phyloP scores from a whole-genome alignment of 2,888 invertebrate genomes.

The Drosophila nr. perissopoda region DNA sequence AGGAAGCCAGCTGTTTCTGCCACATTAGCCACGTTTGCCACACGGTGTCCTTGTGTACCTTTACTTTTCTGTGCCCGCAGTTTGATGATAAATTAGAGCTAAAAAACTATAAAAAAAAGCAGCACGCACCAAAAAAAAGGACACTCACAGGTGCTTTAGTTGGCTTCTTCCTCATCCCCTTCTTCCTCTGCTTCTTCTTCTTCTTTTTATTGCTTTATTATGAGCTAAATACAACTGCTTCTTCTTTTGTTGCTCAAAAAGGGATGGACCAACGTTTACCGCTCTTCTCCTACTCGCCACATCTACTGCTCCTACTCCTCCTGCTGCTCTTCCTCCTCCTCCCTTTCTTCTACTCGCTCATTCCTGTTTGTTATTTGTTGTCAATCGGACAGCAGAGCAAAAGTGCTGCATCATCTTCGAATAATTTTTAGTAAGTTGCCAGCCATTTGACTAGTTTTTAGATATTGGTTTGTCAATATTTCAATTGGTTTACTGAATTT shows the following conservation, averaged over 20 bases:
- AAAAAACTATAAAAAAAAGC: slow-evolving; percentile 32
- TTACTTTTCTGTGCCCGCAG: slow-evolving; percentile 61
- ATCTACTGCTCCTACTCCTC: background rate
- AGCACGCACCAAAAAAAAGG: slow-evolving; percentile 23
- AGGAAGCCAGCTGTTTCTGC: slow-evolving; percentile 76
- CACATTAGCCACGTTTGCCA: slow-evolving; percentile 31
- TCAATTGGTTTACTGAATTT: background rate
- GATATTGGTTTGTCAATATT: background rate
- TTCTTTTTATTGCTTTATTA: slow-evolving; percentile 77
- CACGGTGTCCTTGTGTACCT: slow-evolving; percentile 37
- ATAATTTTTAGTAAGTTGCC: slow-evolving; percentile 3
- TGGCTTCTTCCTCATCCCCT: slow-evolving; percentile 57
- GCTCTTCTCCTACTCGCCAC: background rate
- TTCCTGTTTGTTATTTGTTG: slow-evolving; percentile 27
- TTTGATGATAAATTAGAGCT: slow-evolving; percentile 77
- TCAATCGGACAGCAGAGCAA: slow-evolving; percentile 7
- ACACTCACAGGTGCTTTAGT: slow-evolving; percentile 54
- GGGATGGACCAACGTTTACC: slow-evolving; percentile 21
- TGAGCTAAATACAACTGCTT: slow-evolving; percentile 50
- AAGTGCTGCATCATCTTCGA: slow-evolving; percentile 25
- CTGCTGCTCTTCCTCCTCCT: background rate
- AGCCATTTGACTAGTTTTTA: slow-evolving; percentile 29
- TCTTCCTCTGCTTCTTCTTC: slow-evolving; percentile 11
- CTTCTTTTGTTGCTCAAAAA: slow-evolving; percentile 40
- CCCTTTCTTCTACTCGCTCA: slow-evolving; percentile 12